Base-by-base conservation (phyloP, 2,113 vertebrate species). In the Gallinago jamesoni region DNA sequence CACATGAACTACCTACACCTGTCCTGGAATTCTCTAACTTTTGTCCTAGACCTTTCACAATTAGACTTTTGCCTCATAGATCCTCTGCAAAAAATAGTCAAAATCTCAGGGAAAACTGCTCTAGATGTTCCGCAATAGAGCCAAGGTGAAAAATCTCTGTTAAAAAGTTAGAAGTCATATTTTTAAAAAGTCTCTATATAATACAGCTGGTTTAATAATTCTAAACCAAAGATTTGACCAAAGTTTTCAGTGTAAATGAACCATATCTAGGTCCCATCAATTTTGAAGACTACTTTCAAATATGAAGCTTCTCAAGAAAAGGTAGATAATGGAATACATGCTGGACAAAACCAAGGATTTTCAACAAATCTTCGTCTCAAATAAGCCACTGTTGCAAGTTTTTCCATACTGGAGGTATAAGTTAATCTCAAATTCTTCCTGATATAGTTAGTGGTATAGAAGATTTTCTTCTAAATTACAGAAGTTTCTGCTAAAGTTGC, bases 321-420 rank as follows among this genome's bases (percentile, higher is more conserved):
- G 31, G 37, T 10, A 47, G 5, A 15, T 14, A 87, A 77, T 5
- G 9, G 33, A 78, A 84, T 2, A 28, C 0, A 0, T 8, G n/a
- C 31, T 70, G 17, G 25, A 57, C 28, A 84, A 75, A 70, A 78
- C 5, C 18, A 74, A 50, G 8, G 19, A 53, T 67, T 84, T 62
- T 10, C 5, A 87, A 63, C 20, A 50, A 59, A 56, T 23, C 5
- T 33, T 56, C 35, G 5, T 69, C 55, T 68, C 31, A 64, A 84
- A 47, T 82, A 27, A 75, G 20, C 2, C 55, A 69, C 24, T 59
- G 20, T 2, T 55, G 1, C 3, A 87, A 56, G 13, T 55, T 20
- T 77, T 53, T 62, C 57, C 16, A 94, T 55, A 68, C 0, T 21
- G 21, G 45, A 79, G 37, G 19, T 23, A 56, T 14, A 86, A n/a